A percentile compares a stretch with the other conserved stretches of the same genome.
Conservation (phyloP, 2,797 vertebrate genomes). For the Silurus lanzhouensis region DNA sequence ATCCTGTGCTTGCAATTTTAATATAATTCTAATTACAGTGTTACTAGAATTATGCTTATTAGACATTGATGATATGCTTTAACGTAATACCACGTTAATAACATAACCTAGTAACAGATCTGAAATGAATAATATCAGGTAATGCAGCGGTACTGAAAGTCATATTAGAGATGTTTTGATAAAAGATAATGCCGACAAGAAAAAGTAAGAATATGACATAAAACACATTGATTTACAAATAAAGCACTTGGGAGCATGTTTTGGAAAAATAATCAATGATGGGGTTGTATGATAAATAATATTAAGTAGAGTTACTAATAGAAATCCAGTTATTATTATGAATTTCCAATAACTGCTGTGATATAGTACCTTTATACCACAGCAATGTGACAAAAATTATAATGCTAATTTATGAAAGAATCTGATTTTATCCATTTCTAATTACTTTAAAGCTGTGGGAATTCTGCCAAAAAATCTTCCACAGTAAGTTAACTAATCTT, state of each 20-base stretch:
- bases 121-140: not conserved
- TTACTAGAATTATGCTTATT: not conserved
- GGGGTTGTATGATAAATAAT: too few species aligned
- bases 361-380: not conserved
- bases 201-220: not conserved
- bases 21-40: not conserved
- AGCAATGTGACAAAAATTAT: not conserved
- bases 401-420: not conserved
- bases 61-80: not conserved
- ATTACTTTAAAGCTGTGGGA: too few species aligned
- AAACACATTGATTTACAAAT: too few species aligned
- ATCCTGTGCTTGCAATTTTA: too few species aligned
- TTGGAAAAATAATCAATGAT: too few species aligned
- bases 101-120: not conserved
- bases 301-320: too few species aligned
- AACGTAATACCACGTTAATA: not conserved
- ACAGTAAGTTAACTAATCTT: not conserved
- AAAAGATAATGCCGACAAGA: not conserved
- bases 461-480: too few species aligned
- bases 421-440: too few species aligned
- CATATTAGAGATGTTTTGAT: not conserved
- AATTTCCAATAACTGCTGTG: not conserved
- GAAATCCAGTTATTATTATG: not conserved
- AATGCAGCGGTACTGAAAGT: not conserved
- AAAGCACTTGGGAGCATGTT: not conserved